Evolutionary conservation across 2,113 vertebrate species (phyloP).

Genomic region (Phaethornis superciliosus): DNA sequence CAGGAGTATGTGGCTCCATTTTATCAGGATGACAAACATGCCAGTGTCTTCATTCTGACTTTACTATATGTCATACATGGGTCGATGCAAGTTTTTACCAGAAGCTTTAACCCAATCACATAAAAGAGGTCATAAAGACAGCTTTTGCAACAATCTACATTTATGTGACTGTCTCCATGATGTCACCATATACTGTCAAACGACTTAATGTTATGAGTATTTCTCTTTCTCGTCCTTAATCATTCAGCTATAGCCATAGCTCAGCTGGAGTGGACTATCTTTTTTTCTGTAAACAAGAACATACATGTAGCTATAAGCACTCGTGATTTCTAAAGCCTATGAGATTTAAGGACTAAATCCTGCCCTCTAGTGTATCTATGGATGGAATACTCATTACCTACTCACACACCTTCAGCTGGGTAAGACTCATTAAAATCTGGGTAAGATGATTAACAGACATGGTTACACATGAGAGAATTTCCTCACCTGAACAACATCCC

Average conservation of each 20-base stretch:
- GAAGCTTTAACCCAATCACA: neutral
- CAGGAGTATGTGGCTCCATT: neutral
- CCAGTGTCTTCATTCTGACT: neutral
- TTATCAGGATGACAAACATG: neutral
- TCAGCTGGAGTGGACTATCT: neutral
- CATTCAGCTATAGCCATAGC: neutral
- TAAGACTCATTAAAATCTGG: neutral
- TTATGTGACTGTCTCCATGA: neutral
- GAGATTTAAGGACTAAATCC: slow-evolving; percentile 32
- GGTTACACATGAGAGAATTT: accelerated
- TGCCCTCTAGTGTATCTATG: slow-evolving; percentile 31
- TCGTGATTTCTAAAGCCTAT: neutral
- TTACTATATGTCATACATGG: neutral
- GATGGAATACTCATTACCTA: accelerated
- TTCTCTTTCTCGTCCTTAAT: neutral
- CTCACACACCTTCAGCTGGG: neutral
- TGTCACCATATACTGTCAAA: neutral
- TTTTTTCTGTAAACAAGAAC: neutral
- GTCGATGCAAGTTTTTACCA: neutral
- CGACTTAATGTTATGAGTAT: neutral
- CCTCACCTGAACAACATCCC: neutral
- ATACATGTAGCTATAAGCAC: neutral
- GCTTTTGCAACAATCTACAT: neutral
- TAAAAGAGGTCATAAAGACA: neutral
- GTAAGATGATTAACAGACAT: neutral